phyloP scores from a whole-genome alignment of 2,113 vertebrate species.

The Callocephalon fimbriatum region DNA sequence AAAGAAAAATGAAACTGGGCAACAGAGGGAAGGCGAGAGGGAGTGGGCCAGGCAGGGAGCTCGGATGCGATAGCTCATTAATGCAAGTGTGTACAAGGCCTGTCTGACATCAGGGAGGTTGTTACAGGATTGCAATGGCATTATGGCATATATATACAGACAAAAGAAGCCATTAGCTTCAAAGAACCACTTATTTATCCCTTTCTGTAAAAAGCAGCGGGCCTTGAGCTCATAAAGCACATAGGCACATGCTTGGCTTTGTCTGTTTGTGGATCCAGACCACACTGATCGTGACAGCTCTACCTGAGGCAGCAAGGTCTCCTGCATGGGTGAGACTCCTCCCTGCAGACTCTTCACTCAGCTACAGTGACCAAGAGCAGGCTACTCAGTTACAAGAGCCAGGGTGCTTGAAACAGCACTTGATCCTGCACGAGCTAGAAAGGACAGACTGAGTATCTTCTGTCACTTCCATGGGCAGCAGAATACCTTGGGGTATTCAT shows the following conservation, averaged over 20 bases:
- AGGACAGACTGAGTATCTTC: not conserved
- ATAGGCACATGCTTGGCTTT: not conserved
- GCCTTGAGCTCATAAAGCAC: not conserved
- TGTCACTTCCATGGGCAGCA: not conserved
- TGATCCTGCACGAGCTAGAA: not conserved
- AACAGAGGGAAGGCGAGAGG: not conserved
- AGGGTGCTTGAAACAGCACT: not conserved
- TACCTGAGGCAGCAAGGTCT: not conserved
- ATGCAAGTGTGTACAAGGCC: not conserved
- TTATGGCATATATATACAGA: not conserved
- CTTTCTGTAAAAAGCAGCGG: not conserved
- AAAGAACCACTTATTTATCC: not conserved
- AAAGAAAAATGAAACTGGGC: conserved; percentile 23
- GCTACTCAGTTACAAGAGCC: not conserved
- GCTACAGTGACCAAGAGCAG: not conserved
- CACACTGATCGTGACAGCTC: accelerated
- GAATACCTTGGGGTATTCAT: not conserved
- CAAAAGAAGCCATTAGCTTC: not conserved
- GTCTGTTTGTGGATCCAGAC: not conserved
- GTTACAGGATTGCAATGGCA: not conserved
- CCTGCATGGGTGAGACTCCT: not conserved
- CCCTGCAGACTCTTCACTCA: not conserved
- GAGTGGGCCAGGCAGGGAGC: not conserved
- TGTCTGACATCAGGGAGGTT: not conserved
- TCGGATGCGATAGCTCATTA: not conserved